Evolutionary conservation across 2,113 vertebrate genomes (phyloP), one percentile per base, ranked within the genome.

Genomic region (Gymnogyps californianus): DNA sequence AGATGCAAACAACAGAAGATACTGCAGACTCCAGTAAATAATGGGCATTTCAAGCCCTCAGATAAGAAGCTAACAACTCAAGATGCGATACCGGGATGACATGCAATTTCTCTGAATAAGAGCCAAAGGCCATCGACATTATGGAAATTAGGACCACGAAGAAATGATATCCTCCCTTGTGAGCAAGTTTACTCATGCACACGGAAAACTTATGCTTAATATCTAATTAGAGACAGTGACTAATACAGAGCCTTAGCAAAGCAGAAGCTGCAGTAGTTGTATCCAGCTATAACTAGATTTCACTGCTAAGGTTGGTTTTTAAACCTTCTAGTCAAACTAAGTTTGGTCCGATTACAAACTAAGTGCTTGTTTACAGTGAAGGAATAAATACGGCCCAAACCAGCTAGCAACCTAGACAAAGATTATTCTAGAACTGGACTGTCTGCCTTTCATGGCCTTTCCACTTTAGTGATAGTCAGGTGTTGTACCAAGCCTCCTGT

Each of bases 201-300:
- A 95, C 1, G 96, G 94, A 96, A 97, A 97, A 96, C 91, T 94
- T 83, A 94, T 6, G 89, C 78, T 96, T 88, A 96, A 91, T 95
- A 95, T 81, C 95, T 96, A 97, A 97, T 96, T 97, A 97, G 94
- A 94, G 93, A 70, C 89, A 83, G 87, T 97, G 97, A 97, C 93
- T 97, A 97, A 97, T 34, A 46, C 2, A 0, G 64, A 90, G 90
- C 71, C 87, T 90, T 5, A 74, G 89, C 86, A 55, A 95, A 97
- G 92, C 97, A 97, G 91, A 94, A 96, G 82, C 93, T 97, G 83
- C 94, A 81, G 59, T 52, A 70, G 51, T 32, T 91, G 88, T 21
- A 93, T 25, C 49, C 71, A 95, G 92, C 83, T 64, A 15, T 61
- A 88, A 97, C 11, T 9, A 89, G 49, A 79, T 65, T 75, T 72